Evolutionary conservation across 2,888 invertebrate species (phyloP).

Genomic region (Stictocephala bisonia): DNA sequence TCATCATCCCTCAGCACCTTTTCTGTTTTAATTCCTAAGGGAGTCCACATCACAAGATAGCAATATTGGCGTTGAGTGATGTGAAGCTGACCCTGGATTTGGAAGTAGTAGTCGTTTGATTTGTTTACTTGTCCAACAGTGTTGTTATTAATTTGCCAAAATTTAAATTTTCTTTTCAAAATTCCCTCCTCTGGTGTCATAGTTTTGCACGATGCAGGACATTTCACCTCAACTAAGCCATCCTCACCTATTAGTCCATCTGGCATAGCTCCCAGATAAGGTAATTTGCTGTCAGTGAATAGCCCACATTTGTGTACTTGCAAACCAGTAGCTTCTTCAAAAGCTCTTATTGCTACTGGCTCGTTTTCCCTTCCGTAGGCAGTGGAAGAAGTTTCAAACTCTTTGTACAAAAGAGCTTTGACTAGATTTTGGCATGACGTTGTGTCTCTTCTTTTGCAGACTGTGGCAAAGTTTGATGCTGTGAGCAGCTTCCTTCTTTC

Average conservation of each 20-base stretch:
- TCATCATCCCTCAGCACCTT: too few species aligned
- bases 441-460: conserved; percentile 17
- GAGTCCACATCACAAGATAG: too few species aligned
- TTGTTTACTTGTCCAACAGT: too few species aligned
- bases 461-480: conserved; percentile 8
- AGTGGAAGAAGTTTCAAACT: background rate
- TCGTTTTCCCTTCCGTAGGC: conserved; percentile 2
- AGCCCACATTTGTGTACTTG: background rate
- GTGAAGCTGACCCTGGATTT: too few species aligned
- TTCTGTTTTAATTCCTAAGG: too few species aligned
- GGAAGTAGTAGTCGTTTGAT: too few species aligned
- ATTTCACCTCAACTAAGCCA: background rate
- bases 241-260: conserved; percentile 5
- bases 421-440: conserved; percentile 3
- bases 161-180: too few species aligned
- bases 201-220: too few species aligned
- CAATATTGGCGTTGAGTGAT: too few species aligned
- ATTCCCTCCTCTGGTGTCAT: too few species aligned
- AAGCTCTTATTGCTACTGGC: background rate
- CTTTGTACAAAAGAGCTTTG: background rate
- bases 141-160: too few species aligned
- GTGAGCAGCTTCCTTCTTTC: conserved; percentile 31
- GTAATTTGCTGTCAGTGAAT: too few species aligned
- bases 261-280: background rate
- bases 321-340: background rate